Base-by-base conservation (phyloP, 2,797 vertebrate species). In the Agapornis canus region DNA sequence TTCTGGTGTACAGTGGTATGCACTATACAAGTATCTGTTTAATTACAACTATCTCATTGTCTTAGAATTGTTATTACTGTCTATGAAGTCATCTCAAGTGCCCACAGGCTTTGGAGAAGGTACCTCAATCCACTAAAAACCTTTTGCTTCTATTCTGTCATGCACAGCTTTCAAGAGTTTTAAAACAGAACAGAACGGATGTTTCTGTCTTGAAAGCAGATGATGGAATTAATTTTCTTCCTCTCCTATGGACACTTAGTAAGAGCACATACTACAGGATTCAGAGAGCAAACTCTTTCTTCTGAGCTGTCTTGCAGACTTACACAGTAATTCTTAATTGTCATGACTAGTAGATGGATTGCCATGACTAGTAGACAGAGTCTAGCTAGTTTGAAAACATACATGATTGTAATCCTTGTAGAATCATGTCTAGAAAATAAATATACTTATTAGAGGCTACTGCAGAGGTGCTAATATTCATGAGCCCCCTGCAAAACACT, bases 11-110 rank as follows among this genome's bases (percentile, higher is more conserved):
- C 47, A 17, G 1, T 27, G 59, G 25, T 10, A 42, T 16, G 49
- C 45, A 65, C 19, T 18, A 3, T 29, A 35, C 2, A 16, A 69
- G 69, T 68, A 92, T 43, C 54, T 71, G n/a, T 77, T 70, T 90
- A 94, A 97, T 82, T 95, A 70, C 64, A 95, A 9, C 35, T 51
- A 31, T 48, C 76, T 84, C 15, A 7, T 81, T 94, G 66, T 82
- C 56, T 89, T 90, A 70, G 31, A 92, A 83, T 52, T 76, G 10
- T 78, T 82, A 47, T 70, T 95, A 40, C 68, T 81, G 32, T 54
- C 64, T 81, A 29, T 31, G 49, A 73, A 68, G 82, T 69, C 60
- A 60, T 40, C 64, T 68, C 39, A 60, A 75, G 65, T 57, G 63
- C 88, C 81, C 56, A 21, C 76, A 65, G 48, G 59, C 35, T 89